Conservation (phyloP, 2,113 vertebrate species). For the Lepus europaeus region DNA sequence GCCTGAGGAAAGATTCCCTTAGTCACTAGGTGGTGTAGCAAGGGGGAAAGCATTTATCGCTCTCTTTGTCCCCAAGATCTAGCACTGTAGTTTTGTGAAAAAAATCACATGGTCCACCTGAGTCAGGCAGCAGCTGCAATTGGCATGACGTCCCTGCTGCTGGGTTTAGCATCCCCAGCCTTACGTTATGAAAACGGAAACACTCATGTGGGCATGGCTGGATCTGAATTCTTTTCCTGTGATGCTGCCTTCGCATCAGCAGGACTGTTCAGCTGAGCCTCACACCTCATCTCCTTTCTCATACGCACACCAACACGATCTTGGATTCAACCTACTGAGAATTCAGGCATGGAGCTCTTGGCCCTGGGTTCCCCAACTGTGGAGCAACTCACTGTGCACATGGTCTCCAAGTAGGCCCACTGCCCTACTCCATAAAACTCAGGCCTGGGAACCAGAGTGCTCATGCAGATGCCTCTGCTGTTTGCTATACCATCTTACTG, state of each 20-base stretch:
- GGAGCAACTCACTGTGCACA: background rate
- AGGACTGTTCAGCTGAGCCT: background rate
- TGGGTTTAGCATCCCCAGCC: background rate
- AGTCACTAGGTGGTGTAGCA: background rate
- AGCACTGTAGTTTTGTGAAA: conserved; percentile 5
- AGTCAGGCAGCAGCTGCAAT: background rate
- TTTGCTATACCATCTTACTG: background rate
- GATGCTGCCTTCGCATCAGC: background rate
- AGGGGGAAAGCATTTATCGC: background rate
- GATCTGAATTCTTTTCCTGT: background rate
- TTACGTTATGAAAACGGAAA: background rate
- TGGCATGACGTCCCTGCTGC: background rate
- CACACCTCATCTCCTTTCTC: background rate
- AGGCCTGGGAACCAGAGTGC: background rate
- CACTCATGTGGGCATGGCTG: background rate
- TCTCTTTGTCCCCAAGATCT: background rate
- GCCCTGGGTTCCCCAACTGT: background rate
- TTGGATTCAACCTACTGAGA: background rate
- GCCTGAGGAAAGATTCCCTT: background rate
- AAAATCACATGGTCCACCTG: background rate
- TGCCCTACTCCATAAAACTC: background rate
- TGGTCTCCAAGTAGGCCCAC: background rate
- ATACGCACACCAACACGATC: background rate
- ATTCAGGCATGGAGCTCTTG: background rate
- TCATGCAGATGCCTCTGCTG: background rate